Base-by-base conservation (phyloP, 2,888 invertebrate species). In the Herminia tarsipennalis region DNA sequence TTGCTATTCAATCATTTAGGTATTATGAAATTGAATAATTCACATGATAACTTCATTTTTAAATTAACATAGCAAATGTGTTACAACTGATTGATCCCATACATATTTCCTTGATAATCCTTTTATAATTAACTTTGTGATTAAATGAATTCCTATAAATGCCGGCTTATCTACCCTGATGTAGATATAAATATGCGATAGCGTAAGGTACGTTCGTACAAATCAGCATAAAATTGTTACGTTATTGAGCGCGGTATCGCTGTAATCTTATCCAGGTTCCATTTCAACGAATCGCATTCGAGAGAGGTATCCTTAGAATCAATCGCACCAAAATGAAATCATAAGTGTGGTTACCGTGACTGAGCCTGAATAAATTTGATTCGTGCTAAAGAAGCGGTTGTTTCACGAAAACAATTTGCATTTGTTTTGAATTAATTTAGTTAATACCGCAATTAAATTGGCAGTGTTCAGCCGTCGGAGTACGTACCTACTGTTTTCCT, bases 391-490 rank as follows among this genome's bases (percentile, higher is more conserved):
- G 28, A 44, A 37, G 29, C 13, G 22, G 24, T 39, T 44, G 37
- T 51, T 58, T 46, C 22, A 28, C 34, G 25, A 37, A 55, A 53
- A 41, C 37, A 52, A 46, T 58, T 49, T 50, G 49, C 44, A 56
- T 57, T 59, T 53, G 39, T 46, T 64, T 56, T 58, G 44, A 53
- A 62, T 57, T 50, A 56, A 58, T 57, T 61, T 56, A 48, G 53
- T 61, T 55, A 60, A 66, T 44, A 38, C 41, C 50, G 52, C 55
- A 63, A 62, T 70, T 56, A 59, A 63, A 57, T 56, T 48, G 49
- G 44, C 51, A 46, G 38, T 37, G 37, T 48, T 56, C 38, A 35
- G 34, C 35, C 9, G 25, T 17, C 20, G 20, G 21, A 52, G 52
- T 59, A n/a, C n/a, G 42, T 50, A 51, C 16, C 30, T 30, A 40